Percentiles rank a stretch among this genome's conserved stretches.
Conservation (phyloP, 2,113 vertebrate species). For the Riparia riparia region DNA sequence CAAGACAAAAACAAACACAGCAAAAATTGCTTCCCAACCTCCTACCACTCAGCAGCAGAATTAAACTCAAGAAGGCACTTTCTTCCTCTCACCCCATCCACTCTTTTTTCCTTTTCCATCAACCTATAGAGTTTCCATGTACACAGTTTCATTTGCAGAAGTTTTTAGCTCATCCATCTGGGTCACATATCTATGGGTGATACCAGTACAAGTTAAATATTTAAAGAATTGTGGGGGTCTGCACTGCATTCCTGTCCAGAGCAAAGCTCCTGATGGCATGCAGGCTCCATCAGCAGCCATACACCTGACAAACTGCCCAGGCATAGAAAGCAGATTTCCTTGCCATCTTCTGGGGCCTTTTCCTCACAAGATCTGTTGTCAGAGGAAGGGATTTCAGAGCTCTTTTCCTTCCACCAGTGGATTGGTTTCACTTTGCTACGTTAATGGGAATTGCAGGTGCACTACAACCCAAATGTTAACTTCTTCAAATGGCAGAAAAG, state of each 20-base stretch:
- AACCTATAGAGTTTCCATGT: background rate
- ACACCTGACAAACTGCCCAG: background rate
- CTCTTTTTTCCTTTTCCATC: background rate
- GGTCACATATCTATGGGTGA: background rate
- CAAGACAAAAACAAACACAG: background rate
- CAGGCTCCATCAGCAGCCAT: background rate
- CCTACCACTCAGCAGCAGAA: background rate
- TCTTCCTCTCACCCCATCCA: background rate
- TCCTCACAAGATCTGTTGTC: background rate
- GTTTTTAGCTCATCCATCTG: background rate
- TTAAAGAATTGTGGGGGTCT: background rate
- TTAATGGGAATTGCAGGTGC: conserved; percentile 54
- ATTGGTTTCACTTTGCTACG: background rate
- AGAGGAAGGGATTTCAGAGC: background rate
- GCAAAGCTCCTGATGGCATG: background rate
- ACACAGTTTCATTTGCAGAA: background rate
- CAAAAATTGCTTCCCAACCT: background rate
- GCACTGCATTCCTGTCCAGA: background rate
- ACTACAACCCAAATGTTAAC: background rate
- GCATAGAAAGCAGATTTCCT: background rate
- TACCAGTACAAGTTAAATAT: background rate
- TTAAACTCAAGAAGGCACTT: background rate
- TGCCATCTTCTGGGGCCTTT: background rate
- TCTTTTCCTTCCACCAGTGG: background rate
- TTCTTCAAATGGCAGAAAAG: conserved; percentile 11